These are phyloP conservation scores for Adoxophyes honmai DNA, from an alignment of 1,140 invertebrate species.

Conservation along the genomic window DNA sequence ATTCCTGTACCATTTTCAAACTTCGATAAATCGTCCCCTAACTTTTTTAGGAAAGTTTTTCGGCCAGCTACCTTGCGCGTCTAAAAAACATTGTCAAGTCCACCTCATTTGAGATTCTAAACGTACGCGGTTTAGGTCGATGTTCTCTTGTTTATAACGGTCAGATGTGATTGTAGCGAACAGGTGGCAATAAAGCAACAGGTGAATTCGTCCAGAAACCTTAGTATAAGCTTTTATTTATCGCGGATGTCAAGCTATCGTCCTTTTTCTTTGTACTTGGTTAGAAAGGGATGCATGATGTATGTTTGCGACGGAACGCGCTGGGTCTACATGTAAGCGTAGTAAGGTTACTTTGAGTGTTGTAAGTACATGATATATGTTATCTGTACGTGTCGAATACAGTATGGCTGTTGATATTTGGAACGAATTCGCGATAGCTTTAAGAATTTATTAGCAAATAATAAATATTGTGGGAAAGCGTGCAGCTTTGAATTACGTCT, in stretches of 20 bases:
- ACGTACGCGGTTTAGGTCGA: slow-evolving; percentile 15
- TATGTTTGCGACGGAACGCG: no score
- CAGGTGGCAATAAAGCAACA: slow-evolving; percentile 62
- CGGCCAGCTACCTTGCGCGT: slow-evolving; percentile 38
- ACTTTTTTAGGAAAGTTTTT: slow-evolving; percentile 36
- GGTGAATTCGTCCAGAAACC: slow-evolving; percentile 36
- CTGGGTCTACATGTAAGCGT: slow-evolving; percentile 4
- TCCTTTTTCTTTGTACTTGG: no score
- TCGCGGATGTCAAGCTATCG: no score
- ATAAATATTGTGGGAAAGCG: no score
- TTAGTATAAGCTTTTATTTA: no score
- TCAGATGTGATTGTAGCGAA: slow-evolving; percentile 67
- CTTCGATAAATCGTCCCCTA: slow-evolving; percentile 5
- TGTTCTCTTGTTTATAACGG: slow-evolving; percentile 23
- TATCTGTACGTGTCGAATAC: background rate
- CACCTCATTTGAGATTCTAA: slow-evolving; percentile 17
- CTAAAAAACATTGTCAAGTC: slow-evolving; percentile 26
- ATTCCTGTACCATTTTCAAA: background rate
- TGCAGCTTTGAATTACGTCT: no score
- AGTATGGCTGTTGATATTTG: background rate
- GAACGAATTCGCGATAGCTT: slow-evolving; percentile 8
- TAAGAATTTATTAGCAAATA: no score
- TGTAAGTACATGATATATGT: no score
- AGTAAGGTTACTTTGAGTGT: slow-evolving; percentile 19
- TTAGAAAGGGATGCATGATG: no score